A percentile compares a stretch with the other conserved stretches of the same genome.
Evolutionary conservation across 2,113 vertebrate species (phyloP).

Genomic region (Anser brachyrhynchus): DNA sequence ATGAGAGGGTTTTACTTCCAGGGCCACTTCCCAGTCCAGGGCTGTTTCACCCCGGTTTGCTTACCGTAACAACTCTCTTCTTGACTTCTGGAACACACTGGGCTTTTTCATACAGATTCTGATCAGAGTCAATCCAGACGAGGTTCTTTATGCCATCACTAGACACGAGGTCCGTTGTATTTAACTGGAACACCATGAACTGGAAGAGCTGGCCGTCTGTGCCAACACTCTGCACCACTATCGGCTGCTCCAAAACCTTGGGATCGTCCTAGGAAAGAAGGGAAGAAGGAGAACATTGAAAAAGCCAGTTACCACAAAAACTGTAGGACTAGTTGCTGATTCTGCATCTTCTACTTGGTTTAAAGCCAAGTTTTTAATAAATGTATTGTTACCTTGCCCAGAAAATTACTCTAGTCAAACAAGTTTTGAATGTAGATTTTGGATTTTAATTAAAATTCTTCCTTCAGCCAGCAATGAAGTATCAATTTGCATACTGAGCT

Average conservation of each 20-base stretch:
- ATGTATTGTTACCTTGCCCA: slow-evolving; percentile 66
- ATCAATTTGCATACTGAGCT: slow-evolving; percentile 45
- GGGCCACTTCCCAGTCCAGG: neutral
- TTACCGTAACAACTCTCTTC: slow-evolving; percentile 86
- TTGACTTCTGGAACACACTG: slow-evolving; percentile 82
- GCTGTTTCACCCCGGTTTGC: neutral
- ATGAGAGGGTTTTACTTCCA: neutral
- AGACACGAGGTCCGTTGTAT: slow-evolving; percentile 84
- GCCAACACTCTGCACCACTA: slow-evolving; percentile 86
- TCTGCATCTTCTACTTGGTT: slow-evolving; percentile 38
- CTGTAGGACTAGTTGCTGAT: slow-evolving; percentile 26
- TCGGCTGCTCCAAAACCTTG: slow-evolving; percentile 78
- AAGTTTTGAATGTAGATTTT: slow-evolving; percentile 66
- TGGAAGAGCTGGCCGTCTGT: slow-evolving; percentile 87
- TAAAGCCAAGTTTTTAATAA: slow-evolving; percentile 57
- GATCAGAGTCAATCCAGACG: slow-evolving; percentile 85
- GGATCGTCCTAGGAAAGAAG: slow-evolving; percentile 73
- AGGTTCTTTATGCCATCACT: slow-evolving; percentile 85
- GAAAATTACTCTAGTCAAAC: slow-evolving; percentile 69
- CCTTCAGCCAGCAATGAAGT: slow-evolving; percentile 25
- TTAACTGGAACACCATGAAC: slow-evolving; percentile 89
- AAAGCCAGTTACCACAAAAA: slow-evolving; percentile 24
- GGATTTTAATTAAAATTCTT: slow-evolving; percentile 65
- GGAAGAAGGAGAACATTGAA: neutral
- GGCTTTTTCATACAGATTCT: slow-evolving; percentile 81